Conservation (phyloP, 2,113 vertebrate genomes). For the Tetrax tetrax region DNA sequence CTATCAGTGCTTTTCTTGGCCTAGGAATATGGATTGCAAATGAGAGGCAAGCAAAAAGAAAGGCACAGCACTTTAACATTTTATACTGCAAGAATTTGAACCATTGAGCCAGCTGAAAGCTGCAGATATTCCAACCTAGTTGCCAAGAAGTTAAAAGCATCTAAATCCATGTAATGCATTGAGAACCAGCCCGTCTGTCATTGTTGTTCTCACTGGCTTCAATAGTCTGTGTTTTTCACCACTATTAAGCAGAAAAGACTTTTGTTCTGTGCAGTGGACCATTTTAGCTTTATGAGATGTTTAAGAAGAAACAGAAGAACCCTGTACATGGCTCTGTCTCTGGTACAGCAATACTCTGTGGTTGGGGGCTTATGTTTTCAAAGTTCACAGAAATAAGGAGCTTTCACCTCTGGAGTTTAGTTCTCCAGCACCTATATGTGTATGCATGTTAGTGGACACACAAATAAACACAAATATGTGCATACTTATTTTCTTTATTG, state of each 20-base stretch:
- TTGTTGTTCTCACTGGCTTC: neutral
- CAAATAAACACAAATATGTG: neutral
- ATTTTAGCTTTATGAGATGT: neutral
- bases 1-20: neutral
- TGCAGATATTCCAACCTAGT: neutral
- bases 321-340: neutral
- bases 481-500: neutral
- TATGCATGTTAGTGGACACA: neutral
- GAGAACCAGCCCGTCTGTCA: neutral
- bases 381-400: neutral
- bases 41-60: neutral
- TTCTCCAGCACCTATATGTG: neutral
- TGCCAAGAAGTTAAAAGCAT: neutral
- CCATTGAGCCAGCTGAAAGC: neutral
- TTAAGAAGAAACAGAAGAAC: neutral
- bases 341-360: neutral
- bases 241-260: neutral
- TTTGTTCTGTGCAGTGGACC: neutral
- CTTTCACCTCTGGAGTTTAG: neutral
- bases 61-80: neutral
- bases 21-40: neutral
- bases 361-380: neutral
- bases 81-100: neutral
- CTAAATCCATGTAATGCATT: neutral
- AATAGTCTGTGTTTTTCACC: neutral